A percentile compares a stretch with the other conserved stretches of the same genome.
These are phyloP conservation scores for Phalloptychus januarius DNA, from an alignment of 2,797 vertebrate genomes.

Conservation along the genomic window DNA sequence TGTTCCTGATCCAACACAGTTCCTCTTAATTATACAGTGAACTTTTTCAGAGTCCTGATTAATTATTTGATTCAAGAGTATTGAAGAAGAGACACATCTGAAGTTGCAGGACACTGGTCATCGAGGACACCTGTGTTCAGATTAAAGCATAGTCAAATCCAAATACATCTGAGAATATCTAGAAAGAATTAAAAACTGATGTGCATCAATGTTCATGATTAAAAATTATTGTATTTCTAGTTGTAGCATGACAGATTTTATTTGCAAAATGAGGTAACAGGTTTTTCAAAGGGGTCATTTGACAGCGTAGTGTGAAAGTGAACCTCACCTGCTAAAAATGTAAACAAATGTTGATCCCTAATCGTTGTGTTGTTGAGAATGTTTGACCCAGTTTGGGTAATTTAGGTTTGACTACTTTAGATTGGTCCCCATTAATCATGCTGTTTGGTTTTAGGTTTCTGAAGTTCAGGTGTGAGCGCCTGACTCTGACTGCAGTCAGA, in stretches of 20 bases:
- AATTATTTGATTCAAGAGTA: background rate
- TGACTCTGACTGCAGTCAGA: background rate
- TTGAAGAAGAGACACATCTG: background rate
- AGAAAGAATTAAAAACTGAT: background rate
- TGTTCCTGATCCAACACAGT: background rate
- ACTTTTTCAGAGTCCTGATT: background rate
- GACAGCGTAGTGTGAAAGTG: background rate
- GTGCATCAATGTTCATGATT: background rate
- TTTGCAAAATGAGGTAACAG: background rate
- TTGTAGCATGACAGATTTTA: background rate
- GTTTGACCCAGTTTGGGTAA: background rate
- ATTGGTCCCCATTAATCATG: background rate
- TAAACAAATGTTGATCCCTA: background rate
- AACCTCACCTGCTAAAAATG: background rate
- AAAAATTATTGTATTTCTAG: background rate
- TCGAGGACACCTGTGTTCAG: background rate
- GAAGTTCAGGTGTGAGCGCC: background rate
- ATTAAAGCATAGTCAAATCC: background rate
- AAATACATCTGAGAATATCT: background rate
- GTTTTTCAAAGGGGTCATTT: background rate
- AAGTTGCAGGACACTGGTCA: background rate
- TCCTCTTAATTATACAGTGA: background rate
- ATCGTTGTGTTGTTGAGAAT: background rate
- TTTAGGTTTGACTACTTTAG: background rate
- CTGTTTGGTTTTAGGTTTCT: background rate